Evolutionary conservation across 2,797 vertebrate species (phyloP).

Genomic region (Lithobates sylvaticus): DNA sequence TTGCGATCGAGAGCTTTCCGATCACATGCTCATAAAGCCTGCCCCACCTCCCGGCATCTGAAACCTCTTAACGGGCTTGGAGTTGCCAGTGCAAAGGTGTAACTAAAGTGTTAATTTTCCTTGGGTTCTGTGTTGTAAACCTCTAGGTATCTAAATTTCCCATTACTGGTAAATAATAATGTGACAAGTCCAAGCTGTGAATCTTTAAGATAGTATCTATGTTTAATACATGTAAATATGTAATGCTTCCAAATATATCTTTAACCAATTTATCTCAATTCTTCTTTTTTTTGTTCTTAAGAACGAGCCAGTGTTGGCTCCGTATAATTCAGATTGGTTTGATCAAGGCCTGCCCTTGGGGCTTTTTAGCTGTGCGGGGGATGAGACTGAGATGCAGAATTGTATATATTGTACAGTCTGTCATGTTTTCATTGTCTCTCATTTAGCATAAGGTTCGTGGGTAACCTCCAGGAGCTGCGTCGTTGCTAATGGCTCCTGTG

Average conservation of each 20-base stretch:
- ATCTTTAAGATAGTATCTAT: not conserved
- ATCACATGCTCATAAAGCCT: no score
- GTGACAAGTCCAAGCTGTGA: not conserved
- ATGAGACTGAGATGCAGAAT: slow-evolving; percentile 40
- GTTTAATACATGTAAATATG: slow-evolving; percentile 14
- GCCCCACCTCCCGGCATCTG: no score
- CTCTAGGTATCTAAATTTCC: not conserved
- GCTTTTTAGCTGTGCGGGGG: slow-evolving; percentile 37
- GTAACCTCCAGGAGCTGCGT: slow-evolving; percentile 21
- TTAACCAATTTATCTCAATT: slow-evolving; percentile 21
- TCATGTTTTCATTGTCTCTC: slow-evolving; percentile 56
- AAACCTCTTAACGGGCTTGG: no score
- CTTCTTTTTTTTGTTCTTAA: slow-evolving; percentile 20
- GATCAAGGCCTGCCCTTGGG: slow-evolving; percentile 50
- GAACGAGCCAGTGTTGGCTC: slow-evolving; percentile 20
- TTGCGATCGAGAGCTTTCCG: no score
- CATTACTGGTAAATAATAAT: not conserved
- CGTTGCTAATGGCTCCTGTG: slow-evolving; percentile 42
- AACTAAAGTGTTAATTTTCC: not conserved
- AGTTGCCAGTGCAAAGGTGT: no score
- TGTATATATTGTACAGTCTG: slow-evolving; percentile 38
- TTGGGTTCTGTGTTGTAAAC: not conserved
- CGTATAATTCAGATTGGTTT: slow-evolving; percentile 35
- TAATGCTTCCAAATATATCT: slow-evolving; percentile 19
- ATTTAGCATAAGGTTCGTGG: slow-evolving; percentile 44